Percentiles rank a stretch among this genome's conserved stretches.
Conservation (phyloP, 2,888 invertebrate genomes). For the Sussaba pulchella region DNA sequence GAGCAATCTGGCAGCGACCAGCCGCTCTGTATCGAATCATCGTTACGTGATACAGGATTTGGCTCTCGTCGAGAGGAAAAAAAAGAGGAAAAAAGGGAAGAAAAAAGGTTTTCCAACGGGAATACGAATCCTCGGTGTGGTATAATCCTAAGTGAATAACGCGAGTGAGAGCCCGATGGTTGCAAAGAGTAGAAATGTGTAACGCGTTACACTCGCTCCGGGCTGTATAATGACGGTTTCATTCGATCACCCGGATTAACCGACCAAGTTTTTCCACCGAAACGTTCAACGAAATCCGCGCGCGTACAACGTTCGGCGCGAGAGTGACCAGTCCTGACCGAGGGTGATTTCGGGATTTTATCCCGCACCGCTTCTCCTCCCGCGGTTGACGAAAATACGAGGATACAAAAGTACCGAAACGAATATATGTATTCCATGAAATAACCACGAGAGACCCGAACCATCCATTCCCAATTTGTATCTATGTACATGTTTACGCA, state of each 20-base stretch:
- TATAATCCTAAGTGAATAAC: conserved; percentile 80
- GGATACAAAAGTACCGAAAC: conserved; percentile 31
- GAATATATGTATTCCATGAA: conserved; percentile 51
- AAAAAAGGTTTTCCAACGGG: conserved; percentile 45
- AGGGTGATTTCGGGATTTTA: conserved; percentile 39
- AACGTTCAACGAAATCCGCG: conserved; percentile 13
- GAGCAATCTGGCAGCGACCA: conserved; percentile 72
- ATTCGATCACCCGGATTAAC: conserved; percentile 70
- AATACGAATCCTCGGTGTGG: conserved; percentile 67
- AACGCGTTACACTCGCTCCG: conserved; percentile 41
- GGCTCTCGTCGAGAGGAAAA: conserved; percentile 67
- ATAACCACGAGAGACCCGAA: conserved; percentile 54
- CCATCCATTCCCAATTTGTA: neutral
- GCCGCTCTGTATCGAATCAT: conserved; percentile 81
- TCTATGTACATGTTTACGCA: neutral
- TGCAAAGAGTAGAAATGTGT: conserved; percentile 44
- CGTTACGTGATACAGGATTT: conserved; percentile 83
- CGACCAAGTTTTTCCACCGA: conserved; percentile 59
- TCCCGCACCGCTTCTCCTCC: neutral
- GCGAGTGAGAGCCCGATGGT: conserved; percentile 27
- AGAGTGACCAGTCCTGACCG: conserved; percentile 25
- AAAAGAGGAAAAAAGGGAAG: conserved; percentile 18
- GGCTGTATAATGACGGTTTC: conserved; percentile 79
- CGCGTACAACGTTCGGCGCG: conserved; percentile 41
- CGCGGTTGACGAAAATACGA: conserved; percentile 50